Conservation (phyloP, 1,140 invertebrate species). For the Macrotrachela quadricornifera region DNA sequence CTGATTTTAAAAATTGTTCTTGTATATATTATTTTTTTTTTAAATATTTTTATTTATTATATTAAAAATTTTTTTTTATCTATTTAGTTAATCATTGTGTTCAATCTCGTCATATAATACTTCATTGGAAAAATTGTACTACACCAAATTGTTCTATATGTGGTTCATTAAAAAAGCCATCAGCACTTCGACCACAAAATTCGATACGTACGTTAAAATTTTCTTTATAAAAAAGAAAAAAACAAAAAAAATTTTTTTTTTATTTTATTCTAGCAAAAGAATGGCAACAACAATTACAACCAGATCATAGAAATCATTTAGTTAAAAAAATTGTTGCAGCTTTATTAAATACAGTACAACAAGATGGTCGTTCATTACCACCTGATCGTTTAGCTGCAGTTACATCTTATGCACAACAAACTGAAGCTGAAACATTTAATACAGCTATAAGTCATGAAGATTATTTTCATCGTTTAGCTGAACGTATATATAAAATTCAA, state of each 20-base stretch:
- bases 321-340: too few relatives aligned
- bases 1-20: slow-evolving; percentile 46
- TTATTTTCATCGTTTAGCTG: slow-evolving; percentile 89
- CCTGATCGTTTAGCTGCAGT: slow-evolving; percentile 72
- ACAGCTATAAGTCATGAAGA: slow-evolving; percentile 81
- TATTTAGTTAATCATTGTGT: slow-evolving; percentile 59
- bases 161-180: slow-evolving; percentile 58
- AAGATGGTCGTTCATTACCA: too few relatives aligned
- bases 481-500: slow-evolving; percentile 99
- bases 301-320: too few relatives aligned
- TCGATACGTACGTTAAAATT: too few relatives aligned
- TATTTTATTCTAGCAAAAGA: too few relatives aligned
- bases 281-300: too few relatives aligned
- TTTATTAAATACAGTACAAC: too few relatives aligned
- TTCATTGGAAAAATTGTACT: slow-evolving; percentile 94
- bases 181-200: not conserved
- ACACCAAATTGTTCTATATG: slow-evolving; percentile 88
- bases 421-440: slow-evolving; percentile 98
- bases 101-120: slow-evolving; percentile 88
- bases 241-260: too few relatives aligned
- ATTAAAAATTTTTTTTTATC: too few relatives aligned
- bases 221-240: too few relatives aligned
- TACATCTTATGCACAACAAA: slow-evolving; percentile 87
- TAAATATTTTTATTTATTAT: too few relatives aligned
- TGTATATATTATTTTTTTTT: too few relatives aligned